These are phyloP conservation scores for Pachliopta kotzebuea DNA, from an alignment of 2,888 invertebrate genomes.

Conservation along the genomic window DNA sequence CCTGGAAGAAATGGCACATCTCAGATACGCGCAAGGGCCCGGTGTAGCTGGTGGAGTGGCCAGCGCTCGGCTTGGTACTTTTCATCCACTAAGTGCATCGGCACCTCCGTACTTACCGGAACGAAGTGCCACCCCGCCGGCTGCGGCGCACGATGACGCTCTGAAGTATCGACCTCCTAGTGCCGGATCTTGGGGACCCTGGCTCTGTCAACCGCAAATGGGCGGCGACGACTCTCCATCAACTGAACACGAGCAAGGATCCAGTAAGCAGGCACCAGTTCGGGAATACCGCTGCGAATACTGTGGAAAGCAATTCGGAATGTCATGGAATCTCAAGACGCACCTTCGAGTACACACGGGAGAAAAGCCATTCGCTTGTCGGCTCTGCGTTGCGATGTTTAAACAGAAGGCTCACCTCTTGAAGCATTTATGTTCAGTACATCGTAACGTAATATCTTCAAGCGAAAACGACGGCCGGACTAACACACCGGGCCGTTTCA, in stretches of 20 bases:
- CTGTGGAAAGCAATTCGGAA: slow-evolving; percentile 94
- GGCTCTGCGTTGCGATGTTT: slow-evolving; percentile 94
- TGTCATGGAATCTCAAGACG: slow-evolving; percentile 96
- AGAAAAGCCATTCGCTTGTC: slow-evolving; percentile 93
- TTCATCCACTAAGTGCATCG: slow-evolving; percentile 85
- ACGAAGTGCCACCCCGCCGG: slow-evolving; percentile 81
- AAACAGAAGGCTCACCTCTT: slow-evolving; percentile 94
- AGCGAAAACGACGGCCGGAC: slow-evolving; percentile 85
- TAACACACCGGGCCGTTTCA: slow-evolving; percentile 85
- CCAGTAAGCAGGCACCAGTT: slow-evolving; percentile 83
- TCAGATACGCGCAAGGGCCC: slow-evolving; percentile 82
- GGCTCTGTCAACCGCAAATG: slow-evolving; percentile 84
- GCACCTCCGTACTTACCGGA: slow-evolving; percentile 86
- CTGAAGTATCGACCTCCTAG: slow-evolving; percentile 85
- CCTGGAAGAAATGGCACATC: slow-evolving; percentile 84
- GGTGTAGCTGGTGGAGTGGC: slow-evolving; percentile 81
- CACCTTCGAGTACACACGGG: slow-evolving; percentile 93
- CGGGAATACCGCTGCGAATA: slow-evolving; percentile 94
- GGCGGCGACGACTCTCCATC: slow-evolving; percentile 73
- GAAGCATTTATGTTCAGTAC: slow-evolving; percentile 93
- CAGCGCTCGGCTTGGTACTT: slow-evolving; percentile 68
- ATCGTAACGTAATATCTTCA: slow-evolving; percentile 92
- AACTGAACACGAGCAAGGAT: slow-evolving; percentile 76
- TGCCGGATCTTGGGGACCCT: slow-evolving; percentile 86
- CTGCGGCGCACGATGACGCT: slow-evolving; percentile 79